phyloP scores from a whole-genome alignment of 2,113 vertebrate species.

The Tangachromis dhanisi region DNA sequence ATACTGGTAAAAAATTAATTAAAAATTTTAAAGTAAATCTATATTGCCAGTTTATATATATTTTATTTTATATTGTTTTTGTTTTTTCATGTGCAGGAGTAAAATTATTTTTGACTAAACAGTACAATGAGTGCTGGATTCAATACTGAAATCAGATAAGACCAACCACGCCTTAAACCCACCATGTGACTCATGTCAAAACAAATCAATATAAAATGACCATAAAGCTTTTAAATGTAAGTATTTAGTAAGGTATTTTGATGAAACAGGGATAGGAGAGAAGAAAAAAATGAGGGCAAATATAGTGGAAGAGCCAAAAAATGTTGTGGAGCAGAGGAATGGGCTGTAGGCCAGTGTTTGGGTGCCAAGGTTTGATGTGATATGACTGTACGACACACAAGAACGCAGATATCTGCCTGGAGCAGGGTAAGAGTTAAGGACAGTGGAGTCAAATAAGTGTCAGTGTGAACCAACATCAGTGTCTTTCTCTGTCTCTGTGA shows the following conservation, averaged over 20 bases:
- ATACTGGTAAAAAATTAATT: background rate
- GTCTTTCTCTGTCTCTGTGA: conserved; percentile 61
- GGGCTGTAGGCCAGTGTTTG: conserved; percentile 57
- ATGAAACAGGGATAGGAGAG: background rate
- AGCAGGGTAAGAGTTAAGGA: conserved; percentile 57
- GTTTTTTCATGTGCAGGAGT: background rate
- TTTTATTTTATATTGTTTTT: background rate
- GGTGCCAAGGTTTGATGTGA: conserved; percentile 61
- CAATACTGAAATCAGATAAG: background rate
- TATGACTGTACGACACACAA: conserved; percentile 52
- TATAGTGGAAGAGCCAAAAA: background rate
- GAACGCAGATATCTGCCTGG: conserved; percentile 35
- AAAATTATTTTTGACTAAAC: background rate
- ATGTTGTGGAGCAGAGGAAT: conserved; percentile 14
- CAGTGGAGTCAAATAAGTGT: conserved; percentile 69
- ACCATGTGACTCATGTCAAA: background rate
- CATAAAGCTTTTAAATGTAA: background rate
- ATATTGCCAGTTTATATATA: background rate
- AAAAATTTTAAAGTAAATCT: background rate
- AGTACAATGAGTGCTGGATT: background rate
- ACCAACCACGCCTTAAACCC: background rate
- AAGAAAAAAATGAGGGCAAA: background rate
- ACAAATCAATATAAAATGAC: background rate
- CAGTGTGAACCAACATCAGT: conserved; percentile 66
- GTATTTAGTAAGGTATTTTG: background rate